phyloP scores from a whole-genome alignment of 2,113 vertebrate genomes.

The Myotis davidii region DNA sequence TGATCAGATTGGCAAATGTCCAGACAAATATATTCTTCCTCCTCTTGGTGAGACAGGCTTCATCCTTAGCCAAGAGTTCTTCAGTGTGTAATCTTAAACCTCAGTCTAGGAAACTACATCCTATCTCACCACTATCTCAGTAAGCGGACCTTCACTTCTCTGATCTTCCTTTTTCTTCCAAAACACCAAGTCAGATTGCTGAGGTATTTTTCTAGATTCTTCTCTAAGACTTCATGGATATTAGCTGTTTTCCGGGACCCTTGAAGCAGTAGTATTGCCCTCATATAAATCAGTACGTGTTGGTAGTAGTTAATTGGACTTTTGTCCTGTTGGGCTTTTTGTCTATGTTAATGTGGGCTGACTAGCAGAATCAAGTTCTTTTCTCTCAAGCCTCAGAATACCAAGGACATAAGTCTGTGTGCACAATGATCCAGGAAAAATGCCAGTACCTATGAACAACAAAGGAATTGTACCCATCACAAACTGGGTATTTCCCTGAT shows the following conservation, averaged over 20 bases:
- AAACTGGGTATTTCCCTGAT: background rate
- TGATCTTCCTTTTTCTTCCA: background rate
- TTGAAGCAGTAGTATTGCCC: background rate
- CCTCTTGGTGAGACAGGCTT: background rate
- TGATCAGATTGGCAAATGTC: slow-evolving; percentile 67
- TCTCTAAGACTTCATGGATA: background rate
- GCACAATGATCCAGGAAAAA: background rate
- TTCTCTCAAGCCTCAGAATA: background rate
- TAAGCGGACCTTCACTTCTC: background rate
- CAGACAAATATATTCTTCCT: slow-evolving; percentile 67
- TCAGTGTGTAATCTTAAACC: slow-evolving; percentile 40
- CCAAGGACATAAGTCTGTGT: background rate
- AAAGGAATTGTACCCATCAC: background rate
- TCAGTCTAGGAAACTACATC: slow-evolving; percentile 10
- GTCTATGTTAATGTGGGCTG: background rate
- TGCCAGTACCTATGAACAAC: background rate
- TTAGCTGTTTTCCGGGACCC: background rate
- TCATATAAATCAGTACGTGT: background rate
- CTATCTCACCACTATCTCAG: background rate
- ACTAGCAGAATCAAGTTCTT: background rate
- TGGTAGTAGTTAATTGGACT: background rate
- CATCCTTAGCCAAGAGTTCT: slow-evolving; percentile 18
- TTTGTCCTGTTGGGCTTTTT: background rate
- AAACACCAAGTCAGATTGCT: background rate
- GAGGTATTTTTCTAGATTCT: background rate